phyloP scores from a whole-genome alignment of 2,797 vertebrate genomes.

The Microctenopoma stevenorrisi region DNA sequence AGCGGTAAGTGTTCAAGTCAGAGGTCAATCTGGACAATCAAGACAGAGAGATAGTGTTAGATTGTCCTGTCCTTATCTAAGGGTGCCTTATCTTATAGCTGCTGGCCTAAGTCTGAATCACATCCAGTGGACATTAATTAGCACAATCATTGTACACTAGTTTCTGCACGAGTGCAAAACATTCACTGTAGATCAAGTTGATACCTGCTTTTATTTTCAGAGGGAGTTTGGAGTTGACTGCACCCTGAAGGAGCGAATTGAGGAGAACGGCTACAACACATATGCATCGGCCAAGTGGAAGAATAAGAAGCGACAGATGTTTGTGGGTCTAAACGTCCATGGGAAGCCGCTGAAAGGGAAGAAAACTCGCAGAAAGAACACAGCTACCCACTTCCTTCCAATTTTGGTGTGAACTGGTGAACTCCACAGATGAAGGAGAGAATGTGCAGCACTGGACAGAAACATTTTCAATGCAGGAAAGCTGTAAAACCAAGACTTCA shows the following conservation, averaged over 20 bases:
- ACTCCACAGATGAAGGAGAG: slow-evolving; percentile 32
- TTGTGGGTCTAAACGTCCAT: slow-evolving; percentile 93
- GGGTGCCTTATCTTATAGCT: slow-evolving; percentile 54
- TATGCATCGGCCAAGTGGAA: slow-evolving; percentile 94
- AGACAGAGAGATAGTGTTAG: slow-evolving; percentile 61
- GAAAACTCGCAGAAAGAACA: slow-evolving; percentile 95
- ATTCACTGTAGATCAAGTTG: slow-evolving; percentile 23
- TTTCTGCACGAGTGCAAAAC: slow-evolving; percentile 25
- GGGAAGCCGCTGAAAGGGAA: slow-evolving; percentile 91
- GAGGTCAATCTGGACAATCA: slow-evolving; percentile 63
- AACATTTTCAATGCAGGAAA: slow-evolving; percentile 59
- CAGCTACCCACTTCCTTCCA: slow-evolving; percentile 93
- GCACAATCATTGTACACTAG: slow-evolving; percentile 17
- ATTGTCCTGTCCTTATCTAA: slow-evolving; percentile 51
- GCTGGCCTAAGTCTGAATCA: slow-evolving; percentile 40
- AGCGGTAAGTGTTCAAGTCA: slow-evolving; percentile 89
- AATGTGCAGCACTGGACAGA: slow-evolving; percentile 71
- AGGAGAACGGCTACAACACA: slow-evolving; percentile 98
- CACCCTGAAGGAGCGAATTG: slow-evolving; percentile 95
- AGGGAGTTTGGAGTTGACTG: slow-evolving; percentile 93
- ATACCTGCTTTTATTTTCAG: slow-evolving; percentile 71
- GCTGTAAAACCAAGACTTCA: slow-evolving; percentile 64
- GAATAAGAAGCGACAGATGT: slow-evolving; percentile 95
- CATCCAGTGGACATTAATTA: slow-evolving; percentile 15
- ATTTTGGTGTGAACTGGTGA: slow-evolving; percentile 86